Percentiles rank a stretch among this genome's conserved stretches.
These are phyloP conservation scores for Parambassis ranga DNA, from an alignment of 2,797 vertebrate genomes.

Conservation along the genomic window DNA sequence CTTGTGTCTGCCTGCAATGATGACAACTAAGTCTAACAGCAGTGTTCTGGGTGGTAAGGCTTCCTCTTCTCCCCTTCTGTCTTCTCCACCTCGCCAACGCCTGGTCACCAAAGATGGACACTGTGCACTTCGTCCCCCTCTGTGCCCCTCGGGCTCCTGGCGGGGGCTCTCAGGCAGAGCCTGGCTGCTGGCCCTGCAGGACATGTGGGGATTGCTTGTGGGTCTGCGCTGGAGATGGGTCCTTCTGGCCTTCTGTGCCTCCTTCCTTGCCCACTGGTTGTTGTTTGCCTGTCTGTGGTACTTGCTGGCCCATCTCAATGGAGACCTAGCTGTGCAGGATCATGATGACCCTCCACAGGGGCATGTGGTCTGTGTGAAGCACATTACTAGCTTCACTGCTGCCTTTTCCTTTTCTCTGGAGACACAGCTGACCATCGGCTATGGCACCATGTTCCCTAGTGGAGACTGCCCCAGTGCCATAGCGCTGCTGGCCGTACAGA, in stretches of 20 bases:
- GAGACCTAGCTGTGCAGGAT: conserved; percentile 89
- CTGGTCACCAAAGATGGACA: conserved; percentile 95
- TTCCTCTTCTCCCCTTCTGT: conserved; percentile 83
- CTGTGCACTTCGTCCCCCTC: conserved; percentile 74
- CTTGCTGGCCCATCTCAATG: conserved; percentile 92
- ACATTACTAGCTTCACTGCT: conserved; percentile 94
- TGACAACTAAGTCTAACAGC: conserved; percentile 77
- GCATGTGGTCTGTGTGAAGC: conserved; percentile 94
- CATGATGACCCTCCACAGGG: conserved; percentile 90
- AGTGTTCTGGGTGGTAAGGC: conserved; percentile 76
- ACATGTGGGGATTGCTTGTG: conserved; percentile 92
- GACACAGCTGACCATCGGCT: conserved; percentile 98
- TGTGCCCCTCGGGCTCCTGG: conserved; percentile 59
- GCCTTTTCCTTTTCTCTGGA: conserved; percentile 98
- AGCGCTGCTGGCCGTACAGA: conserved; percentile 93
- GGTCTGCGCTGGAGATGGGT: conserved; percentile 98
- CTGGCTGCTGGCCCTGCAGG: conserved; percentile 85
- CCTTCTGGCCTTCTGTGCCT: conserved; percentile 90
- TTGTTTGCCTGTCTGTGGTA: conserved; percentile 98
- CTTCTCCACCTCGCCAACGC: conserved; percentile 76
- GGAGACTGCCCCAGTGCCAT: conserved; percentile 95
- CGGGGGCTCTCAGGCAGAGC: conserved; percentile 70
- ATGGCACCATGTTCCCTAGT: conserved; percentile 97
- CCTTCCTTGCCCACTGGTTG: conserved; percentile 95
- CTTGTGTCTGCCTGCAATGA: conserved; percentile 41